phyloP scores from a whole-genome alignment of 2,888 invertebrate species.

The Drymonia ruficornis region DNA sequence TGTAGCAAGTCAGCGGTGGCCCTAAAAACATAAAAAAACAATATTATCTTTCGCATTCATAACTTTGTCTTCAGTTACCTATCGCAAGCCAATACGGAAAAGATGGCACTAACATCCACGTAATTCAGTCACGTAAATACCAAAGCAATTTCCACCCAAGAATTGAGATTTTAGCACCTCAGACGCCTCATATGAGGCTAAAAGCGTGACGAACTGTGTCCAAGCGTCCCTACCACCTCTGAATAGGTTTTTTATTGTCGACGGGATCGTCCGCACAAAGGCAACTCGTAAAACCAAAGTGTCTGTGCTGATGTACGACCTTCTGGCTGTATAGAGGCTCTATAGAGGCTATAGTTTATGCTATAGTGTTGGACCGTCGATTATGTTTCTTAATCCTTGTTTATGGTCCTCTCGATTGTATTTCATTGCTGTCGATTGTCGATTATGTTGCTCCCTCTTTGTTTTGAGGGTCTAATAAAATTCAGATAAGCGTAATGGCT shows the following conservation, averaged over 20 bases:
- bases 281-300: slow-evolving; percentile 67
- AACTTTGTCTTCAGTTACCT: too few species aligned
- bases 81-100: neutral
- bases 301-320: slow-evolving; percentile 59
- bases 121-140: neutral
- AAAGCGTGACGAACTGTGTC: slow-evolving; percentile 53
- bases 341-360: slow-evolving; percentile 46
- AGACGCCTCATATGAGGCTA: slow-evolving; percentile 22
- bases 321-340: slow-evolving; percentile 42
- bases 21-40: too few species aligned
- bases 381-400: slow-evolving; percentile 62
- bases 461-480: slow-evolving; percentile 14
- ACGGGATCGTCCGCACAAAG: slow-evolving; percentile 62
- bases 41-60: too few species aligned
- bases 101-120: neutral
- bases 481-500: slow-evolving; percentile 5
- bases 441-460: slow-evolving; percentile 32
- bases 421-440: slow-evolving; percentile 41
- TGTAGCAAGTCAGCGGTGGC: too few species aligned
- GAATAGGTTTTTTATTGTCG: slow-evolving; percentile 67
- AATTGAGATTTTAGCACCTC: slow-evolving; percentile 8
- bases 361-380: slow-evolving; percentile 51
- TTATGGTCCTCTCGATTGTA: slow-evolving; percentile 56
- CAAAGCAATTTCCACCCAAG: slow-evolving; percentile 1
- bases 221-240: slow-evolving; percentile 50